A percentile compares a stretch with the other conserved stretches of the same genome.
Evolutionary conservation across 2,113 vertebrate species (phyloP).

Genomic region (Acanthisitta chloris): DNA sequence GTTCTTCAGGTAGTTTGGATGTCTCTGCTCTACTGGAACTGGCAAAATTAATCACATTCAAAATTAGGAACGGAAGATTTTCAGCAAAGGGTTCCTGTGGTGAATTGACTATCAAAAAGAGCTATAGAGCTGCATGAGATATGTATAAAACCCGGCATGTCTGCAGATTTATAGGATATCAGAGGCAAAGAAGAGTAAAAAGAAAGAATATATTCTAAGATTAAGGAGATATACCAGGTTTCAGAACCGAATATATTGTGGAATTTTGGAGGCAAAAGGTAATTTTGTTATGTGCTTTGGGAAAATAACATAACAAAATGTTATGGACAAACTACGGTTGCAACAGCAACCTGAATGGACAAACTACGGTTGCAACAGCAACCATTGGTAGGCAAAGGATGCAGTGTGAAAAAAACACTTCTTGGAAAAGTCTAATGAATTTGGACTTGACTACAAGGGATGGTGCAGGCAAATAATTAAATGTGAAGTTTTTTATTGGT

Average conservation of each 20-base stretch:
- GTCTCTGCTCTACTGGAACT: background rate
- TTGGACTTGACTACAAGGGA: background rate
- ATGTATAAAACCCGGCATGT: background rate
- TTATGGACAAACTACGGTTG: background rate
- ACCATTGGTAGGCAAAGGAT: background rate
- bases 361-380: background rate
- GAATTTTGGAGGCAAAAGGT: background rate
- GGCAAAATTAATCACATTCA: background rate
- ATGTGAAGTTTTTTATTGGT: background rate
- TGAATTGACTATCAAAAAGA: background rate
- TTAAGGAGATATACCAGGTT: background rate
- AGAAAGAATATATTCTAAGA: background rate
- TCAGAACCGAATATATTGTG: background rate
- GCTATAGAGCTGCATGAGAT: background rate
- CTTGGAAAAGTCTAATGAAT: constrained; percentile 16
- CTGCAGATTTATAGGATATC: background rate
- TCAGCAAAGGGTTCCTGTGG: background rate
- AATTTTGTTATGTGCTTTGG: background rate
- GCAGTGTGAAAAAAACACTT: no score
- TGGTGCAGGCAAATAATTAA: background rate
- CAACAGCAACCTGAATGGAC: background rate
- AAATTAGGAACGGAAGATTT: background rate
- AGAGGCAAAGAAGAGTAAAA: background rate
- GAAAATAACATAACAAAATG: background rate
- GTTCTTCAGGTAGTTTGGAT: background rate